Evolutionary conservation across 2,797 vertebrate genomes (phyloP).

Genomic region (Diplodus sargus): DNA sequence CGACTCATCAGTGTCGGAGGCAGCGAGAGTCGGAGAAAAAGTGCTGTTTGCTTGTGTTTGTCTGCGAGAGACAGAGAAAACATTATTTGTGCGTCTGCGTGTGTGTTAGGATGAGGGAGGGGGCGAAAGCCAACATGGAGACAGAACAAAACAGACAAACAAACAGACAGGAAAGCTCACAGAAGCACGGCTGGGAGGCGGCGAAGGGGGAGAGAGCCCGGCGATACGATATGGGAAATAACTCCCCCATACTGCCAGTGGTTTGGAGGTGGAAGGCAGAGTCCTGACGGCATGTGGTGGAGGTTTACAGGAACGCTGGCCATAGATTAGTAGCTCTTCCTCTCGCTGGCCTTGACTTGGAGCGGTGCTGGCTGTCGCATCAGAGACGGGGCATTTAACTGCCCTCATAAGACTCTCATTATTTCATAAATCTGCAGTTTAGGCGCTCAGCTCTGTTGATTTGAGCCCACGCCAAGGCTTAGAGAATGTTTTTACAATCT

Average conservation of each 20-base stretch:
- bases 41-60: slow-evolving; percentile 39
- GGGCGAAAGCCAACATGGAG: slow-evolving; percentile 40
- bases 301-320: slow-evolving; percentile 48
- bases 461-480: slow-evolving; percentile 56
- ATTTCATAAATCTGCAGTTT: slow-evolving; percentile 78
- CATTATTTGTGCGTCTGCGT: slow-evolving; percentile 22
- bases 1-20: slow-evolving; percentile 41
- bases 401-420: slow-evolving; percentile 72
- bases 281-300: slow-evolving; percentile 50
- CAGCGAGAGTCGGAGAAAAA: slow-evolving; percentile 25
- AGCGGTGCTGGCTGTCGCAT: slow-evolving; percentile 67
- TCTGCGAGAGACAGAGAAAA: slow-evolving; percentile 34
- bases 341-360: slow-evolving; percentile 57
- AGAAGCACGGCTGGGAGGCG: slow-evolving; percentile 48
- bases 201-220: slow-evolving; percentile 14
- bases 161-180: slow-evolving; percentile 53
- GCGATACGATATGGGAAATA: slow-evolving; percentile 58
- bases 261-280: slow-evolving; percentile 59
- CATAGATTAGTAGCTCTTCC: slow-evolving; percentile 63
- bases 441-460: slow-evolving; percentile 63
- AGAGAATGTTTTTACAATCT: slow-evolving; percentile 69
- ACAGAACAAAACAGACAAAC: slow-evolving; percentile 69
- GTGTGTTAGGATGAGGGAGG: slow-evolving; percentile 27
- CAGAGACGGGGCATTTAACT: slow-evolving; percentile 67
- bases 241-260: slow-evolving; percentile 48